A percentile compares a stretch with the other conserved stretches of the same genome.
phyloP scores from a whole-genome alignment of 2,113 vertebrate genomes.

The Triplophysa tibetana region DNA sequence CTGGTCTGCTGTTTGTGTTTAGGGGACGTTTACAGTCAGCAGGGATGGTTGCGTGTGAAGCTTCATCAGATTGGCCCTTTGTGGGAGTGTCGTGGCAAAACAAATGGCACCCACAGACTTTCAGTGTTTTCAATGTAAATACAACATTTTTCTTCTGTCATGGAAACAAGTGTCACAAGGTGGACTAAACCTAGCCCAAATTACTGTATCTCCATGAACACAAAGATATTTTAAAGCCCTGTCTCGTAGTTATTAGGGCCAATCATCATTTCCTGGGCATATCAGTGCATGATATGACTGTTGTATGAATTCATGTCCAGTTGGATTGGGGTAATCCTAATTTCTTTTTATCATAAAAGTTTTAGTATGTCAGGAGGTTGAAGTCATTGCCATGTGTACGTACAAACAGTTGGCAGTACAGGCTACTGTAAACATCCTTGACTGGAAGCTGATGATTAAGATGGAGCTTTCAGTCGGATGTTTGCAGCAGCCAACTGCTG shows the following conservation, averaged over 20 bases:
- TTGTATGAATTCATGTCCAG: no score
- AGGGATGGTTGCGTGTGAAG: slow-evolving; percentile 56
- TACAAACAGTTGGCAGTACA: slow-evolving; percentile 68
- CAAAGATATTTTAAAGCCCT: background rate
- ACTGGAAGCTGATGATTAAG: slow-evolving; percentile 94
- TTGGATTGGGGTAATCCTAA: no score
- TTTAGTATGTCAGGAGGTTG: background rate
- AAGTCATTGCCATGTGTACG: background rate
- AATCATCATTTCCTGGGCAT: no score
- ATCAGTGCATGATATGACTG: no score
- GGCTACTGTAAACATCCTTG: slow-evolving; percentile 99
- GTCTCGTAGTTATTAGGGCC: no score
- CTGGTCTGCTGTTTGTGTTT: slow-evolving; percentile 28
- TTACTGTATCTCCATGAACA: slow-evolving; percentile 21
- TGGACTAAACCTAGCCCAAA: slow-evolving; percentile 10
- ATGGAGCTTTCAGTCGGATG: slow-evolving; percentile 99
- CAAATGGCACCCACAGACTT: slow-evolving; percentile 44
- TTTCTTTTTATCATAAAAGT: no score
- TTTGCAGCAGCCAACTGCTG: slow-evolving; percentile 98
- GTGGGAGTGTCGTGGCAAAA: slow-evolving; percentile 55
- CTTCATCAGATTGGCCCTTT: slow-evolving; percentile 67
- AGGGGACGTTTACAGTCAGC: slow-evolving; percentile 24
- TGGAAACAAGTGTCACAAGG: slow-evolving; percentile 35
- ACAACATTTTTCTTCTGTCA: slow-evolving; percentile 43
- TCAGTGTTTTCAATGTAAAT: slow-evolving; percentile 73